Base-by-base conservation (phyloP, 2,888 invertebrate genomes). In the Thera obeliscata region DNA sequence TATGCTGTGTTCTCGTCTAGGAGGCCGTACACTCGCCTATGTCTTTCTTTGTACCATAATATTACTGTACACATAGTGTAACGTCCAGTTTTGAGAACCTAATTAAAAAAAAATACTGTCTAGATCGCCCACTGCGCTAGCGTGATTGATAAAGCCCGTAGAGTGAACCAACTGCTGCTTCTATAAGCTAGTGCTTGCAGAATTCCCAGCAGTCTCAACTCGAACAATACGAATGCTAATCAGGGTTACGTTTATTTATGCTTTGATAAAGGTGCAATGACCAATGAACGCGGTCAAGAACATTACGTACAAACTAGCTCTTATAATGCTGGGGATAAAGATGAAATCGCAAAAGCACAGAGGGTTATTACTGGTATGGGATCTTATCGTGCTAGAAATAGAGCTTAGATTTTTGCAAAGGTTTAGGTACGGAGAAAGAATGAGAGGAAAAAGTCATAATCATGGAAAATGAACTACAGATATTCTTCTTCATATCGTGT, bases 211-310 rank as follows among this genome's bases (percentile, higher is more conserved):
- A 56, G 59, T 61, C 60, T 60, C 49, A 33, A 43, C 66, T 64
- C 58, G 64, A 54, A 59, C 46, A 69, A 69, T 69, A 60, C 49
- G 56, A 69, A 69, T 66, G 69, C 65, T 69, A 66, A 66, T 69
- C 69, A 69, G 59, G 59, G 69, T 65, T 58, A 65, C 55, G 55
- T 61, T 50, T 67, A 67, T 70, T 63, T 66, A 68, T 66, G 58
- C 65, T 36, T 63, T 70, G 73, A 73, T 73, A 73, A 73, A 56
- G 56, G 73, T 71, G 73, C 73, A 71, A 73, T 69, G 73, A 67
- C 73, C 71, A 68, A 22, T 43, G 62, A 64, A 65, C 63, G 67
- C 64, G 63, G 49, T 43, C 67, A 52, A 56, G 63, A 64, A 58
- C 57, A 7, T 22, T 1, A 9, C 35, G n/a, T 48, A 59, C 8